phyloP scores from a whole-genome alignment of 2,797 vertebrate genomes.

The Dromococcyx pavoninus region DNA sequence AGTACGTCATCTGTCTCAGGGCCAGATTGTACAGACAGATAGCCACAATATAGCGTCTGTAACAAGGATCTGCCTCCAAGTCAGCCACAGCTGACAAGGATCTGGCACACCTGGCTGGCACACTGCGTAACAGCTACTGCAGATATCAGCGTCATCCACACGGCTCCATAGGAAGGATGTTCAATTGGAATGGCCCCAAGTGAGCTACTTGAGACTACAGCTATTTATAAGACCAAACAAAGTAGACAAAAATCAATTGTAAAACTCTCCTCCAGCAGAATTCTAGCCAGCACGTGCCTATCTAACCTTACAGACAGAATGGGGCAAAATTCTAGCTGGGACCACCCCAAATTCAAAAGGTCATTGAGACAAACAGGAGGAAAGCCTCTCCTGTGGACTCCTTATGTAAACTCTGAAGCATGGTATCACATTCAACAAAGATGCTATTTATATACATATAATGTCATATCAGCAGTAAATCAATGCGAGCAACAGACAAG shows the following conservation, averaged over 20 bases:
- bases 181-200: not conserved
- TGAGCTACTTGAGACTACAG: not conserved
- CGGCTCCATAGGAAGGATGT: not conserved
- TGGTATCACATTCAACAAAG: not conserved
- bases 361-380: not conserved
- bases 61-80: not conserved
- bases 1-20: not conserved
- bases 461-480: not conserved
- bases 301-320: not conserved
- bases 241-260: not conserved
- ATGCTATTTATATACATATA: not conserved
- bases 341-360: not conserved
- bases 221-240: not conserved
- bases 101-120: not conserved
- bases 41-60: not conserved
- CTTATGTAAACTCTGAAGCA: not conserved
- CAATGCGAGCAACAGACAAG: not conserved
- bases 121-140: not conserved
- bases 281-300: not conserved
- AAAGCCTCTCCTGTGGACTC: not conserved
- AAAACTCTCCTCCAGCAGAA: not conserved
- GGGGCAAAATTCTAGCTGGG: not conserved
- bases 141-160: not conserved
- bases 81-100: not conserved
- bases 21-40: not conserved